Evolutionary conservation across 2,113 vertebrate species (phyloP), one percentile per base, ranked within the genome.

Genomic region (Rostratula benghalensis): DNA sequence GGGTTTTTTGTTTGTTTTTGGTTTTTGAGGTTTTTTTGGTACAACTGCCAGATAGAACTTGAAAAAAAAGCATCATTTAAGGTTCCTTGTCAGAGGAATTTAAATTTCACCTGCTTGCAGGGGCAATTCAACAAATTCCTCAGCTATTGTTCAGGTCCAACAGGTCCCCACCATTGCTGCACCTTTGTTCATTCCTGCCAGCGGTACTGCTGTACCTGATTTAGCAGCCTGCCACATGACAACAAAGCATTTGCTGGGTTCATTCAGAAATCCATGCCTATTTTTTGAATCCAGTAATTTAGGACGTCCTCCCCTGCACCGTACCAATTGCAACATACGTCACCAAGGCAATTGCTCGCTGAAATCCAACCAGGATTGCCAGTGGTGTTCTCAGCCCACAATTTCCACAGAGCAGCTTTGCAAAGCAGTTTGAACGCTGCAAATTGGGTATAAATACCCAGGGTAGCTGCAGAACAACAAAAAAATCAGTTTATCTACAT

Each of bases 251-350:
- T 15, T 2, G 0, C 51, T 22, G 21, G 12, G 39, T 23, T 80
- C 81, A 56, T 87, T 91, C 78, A 96, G 84, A 91, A 82, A 57
- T 31, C 69, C 9, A 2, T 35, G 65, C n/a, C 77, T 91, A 3
- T 3, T 71, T 90, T 76, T 53, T 77, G 51, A 82, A 91, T 24
- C 39, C 80, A 31, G 53, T 30, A 65, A 30, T 61, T 68, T 17
- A 51, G 85, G 54, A 77, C 0, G 1, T 37, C 59, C 11, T 75
- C 67, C 83, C 79, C 31, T 53, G 61, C 65, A 21, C 28, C 0
- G 1, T n/a, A 50, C 39, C 53, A 9, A 39, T 15, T 3, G 45
- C 2, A 1, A 18, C 0, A 0, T 6, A 57, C 0, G 1, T 54
- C 28, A 23, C 63, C n/a, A 3, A 69, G 75, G 54, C 68, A 41